Base-by-base conservation (phyloP, 2,113 vertebrate genomes). In the Salvelinus sp. region DNA sequence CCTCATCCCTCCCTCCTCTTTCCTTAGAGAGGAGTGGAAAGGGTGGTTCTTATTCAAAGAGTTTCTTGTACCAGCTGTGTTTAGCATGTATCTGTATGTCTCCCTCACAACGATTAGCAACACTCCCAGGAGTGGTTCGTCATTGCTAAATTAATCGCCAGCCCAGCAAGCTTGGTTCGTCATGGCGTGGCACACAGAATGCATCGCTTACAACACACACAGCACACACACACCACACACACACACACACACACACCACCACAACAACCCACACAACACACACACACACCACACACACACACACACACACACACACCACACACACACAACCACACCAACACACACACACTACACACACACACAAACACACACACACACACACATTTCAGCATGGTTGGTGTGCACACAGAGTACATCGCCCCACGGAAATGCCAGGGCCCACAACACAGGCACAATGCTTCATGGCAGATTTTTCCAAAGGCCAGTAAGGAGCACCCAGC, bases 171-270 rank as follows among this genome's bases (percentile, higher is more conserved):
- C 73, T 74, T 83, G 73, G 82, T 82, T 81, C 25, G 79, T 79
- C 72, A 82, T 83, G 88, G 83, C 85, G 50, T 65, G 28, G 68
- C 65, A 75, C 70, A 88, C 79, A 87, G 86, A 89, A 48, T 65
- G 57, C 69, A 73, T 79, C 85, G 30, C 76, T 10, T 14, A 50
- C 48, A 28, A 28, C 76, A 13, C 48, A 13, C 48, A 50, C 47
- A 14, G n/a, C 13, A 50, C 47, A 14, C 13, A 14, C 48, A 14
- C 13, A 14, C 44, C 44, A 47, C 44, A 2, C 27, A 27, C 27
- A 3, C 27, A 3, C 27, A 27, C 27, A 3, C 27, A 27, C 27
- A 2, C 27, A 27, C 27, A 3, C 27, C n/a, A n/a, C n/a, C n/a
- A n/a, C n/a, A n/a, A n/a, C n/a, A n/a, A 28, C 27, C 3, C 27